These are phyloP conservation scores for Lasioglossum villosulum DNA, from an alignment of 2,888 invertebrate species.

Conservation along the genomic window DNA sequence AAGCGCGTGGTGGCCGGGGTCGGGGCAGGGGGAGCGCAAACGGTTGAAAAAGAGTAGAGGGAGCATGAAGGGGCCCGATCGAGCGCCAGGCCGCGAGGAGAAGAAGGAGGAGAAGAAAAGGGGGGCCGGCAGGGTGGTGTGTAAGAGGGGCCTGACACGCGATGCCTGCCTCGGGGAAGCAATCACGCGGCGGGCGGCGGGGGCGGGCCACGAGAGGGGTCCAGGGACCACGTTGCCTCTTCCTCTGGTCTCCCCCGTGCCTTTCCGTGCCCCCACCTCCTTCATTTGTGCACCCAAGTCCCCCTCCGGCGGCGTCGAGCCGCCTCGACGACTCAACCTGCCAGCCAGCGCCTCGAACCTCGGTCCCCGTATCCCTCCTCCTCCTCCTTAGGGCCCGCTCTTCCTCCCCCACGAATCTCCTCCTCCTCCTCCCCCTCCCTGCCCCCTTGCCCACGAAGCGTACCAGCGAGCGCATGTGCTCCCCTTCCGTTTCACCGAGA, in stretches of 20 bases:
- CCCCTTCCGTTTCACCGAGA: constrained; percentile 57
- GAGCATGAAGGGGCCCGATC: constrained; percentile 61
- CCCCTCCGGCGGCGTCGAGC: constrained; percentile 71
- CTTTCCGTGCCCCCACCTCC: constrained; percentile 46
- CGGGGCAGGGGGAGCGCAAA: constrained; percentile 44
- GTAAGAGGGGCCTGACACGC: constrained; percentile 84
- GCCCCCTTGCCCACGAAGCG: background rate
- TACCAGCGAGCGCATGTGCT: constrained; percentile 17
- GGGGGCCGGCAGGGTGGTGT: constrained; percentile 72
- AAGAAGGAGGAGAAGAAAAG: constrained; percentile 28
- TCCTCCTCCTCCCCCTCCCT: constrained; percentile 33
- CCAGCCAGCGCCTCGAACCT: constrained; percentile 68
- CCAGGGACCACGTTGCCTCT: constrained; percentile 67
- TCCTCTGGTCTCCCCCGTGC: constrained; percentile 66
- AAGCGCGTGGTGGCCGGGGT: constrained; percentile 55
- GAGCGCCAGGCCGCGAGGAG: constrained; percentile 61
- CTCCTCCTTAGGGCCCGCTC: constrained; percentile 30
- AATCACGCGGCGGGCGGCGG: constrained; percentile 83
- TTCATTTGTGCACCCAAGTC: constrained; percentile 57
- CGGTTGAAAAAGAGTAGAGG: constrained; percentile 57
- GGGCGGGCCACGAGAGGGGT: constrained; percentile 81
- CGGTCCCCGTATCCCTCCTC: constrained; percentile 56
- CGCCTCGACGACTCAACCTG: constrained; percentile 73
- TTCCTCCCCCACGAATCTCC: constrained; percentile 59
- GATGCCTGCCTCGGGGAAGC: constrained; percentile 83